These are phyloP conservation scores for Zaprionus ornatus DNA, from an alignment of 1,140 invertebrate genomes.

Conservation along the genomic window DNA sequence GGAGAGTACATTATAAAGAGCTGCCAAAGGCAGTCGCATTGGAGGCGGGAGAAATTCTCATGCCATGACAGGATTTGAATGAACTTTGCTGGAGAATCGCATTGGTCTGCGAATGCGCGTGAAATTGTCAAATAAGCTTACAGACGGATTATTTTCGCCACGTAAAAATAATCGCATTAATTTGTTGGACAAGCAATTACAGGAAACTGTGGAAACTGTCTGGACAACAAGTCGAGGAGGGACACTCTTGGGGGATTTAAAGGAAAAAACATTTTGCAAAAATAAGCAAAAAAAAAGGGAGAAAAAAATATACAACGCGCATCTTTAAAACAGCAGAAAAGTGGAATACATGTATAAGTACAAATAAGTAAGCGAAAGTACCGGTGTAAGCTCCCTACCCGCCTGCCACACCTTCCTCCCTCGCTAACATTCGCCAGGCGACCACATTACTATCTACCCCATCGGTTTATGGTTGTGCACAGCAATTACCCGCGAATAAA, in stretches of 20 bases:
- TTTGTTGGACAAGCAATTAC: constrained; percentile 67
- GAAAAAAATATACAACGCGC: neutral
- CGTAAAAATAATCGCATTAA: constrained; percentile 70
- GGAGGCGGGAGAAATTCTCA: neutral
- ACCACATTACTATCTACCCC: constrained; percentile 4
- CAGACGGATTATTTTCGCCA: constrained; percentile 61
- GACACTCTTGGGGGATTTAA: constrained; percentile 9
- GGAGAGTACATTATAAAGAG: constrained; percentile 22
- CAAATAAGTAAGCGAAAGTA: neutral
- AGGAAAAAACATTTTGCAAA: constrained; percentile 27
- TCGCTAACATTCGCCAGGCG: neutral
- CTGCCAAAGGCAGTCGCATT: neutral
- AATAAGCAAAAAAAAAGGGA: constrained; percentile 11
- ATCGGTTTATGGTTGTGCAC: constrained; percentile 25
- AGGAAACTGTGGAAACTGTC: constrained; percentile 20
- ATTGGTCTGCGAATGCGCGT: constrained; percentile 49
- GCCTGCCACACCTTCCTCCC: neutral
- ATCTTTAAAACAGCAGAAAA: neutral
- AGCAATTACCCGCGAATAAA: constrained; percentile 53
- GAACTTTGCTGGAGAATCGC: constrained; percentile 27
- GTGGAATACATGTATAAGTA: constrained; percentile 1
- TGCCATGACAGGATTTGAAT: constrained; percentile 12
- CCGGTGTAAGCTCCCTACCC: neutral
- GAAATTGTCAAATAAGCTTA: constrained; percentile 66
- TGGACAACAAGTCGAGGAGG: constrained; percentile 29